Base-by-base conservation (phyloP, 2,888 invertebrate species). In the Tetragonula carbonaria region DNA sequence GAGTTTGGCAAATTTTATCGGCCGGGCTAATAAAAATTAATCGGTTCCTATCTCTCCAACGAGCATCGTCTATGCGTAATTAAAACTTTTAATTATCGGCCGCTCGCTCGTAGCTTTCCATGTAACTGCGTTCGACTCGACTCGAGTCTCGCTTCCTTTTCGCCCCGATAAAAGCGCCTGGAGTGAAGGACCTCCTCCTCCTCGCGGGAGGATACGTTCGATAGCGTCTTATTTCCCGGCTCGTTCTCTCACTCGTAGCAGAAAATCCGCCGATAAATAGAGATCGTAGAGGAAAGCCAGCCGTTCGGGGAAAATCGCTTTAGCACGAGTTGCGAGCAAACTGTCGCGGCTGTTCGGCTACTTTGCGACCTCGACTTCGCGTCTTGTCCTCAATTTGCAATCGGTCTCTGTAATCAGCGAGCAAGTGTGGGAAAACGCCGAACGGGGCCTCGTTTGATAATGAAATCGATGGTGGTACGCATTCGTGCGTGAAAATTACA, bases 51-150 rank as follows among this genome's bases (percentile, higher is more conserved):
- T 45, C 23, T 53, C 21, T 28, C n/a, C 38, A 66, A 59, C 70
- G 74, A 76, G 75, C 70, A 65, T 82, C 80, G 76, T 78, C 85
- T 85, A 87, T 87, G 90, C 86, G 91, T 92, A 92, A 92, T 92
- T 91, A 90, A 92, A 92, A 92, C 66, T 92, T 91, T 92, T 90
- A 92, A 92, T 92, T 91, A 91, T 90, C 90, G 84, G 81, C 75
- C 78, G 82, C 62, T 38, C 8, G 45, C 45, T 45, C 45, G 45
- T 18, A 57, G 23, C 51, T 50, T 53, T 23, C 50, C 73, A 33
- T 51, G 38, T 53, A 51, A 53, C 28, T 38, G 14, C 57, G 23
- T n/a, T 0, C 45, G 45, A 45, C 38, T 28, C 53, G 21, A 45
- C 38, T 28, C 53, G 21, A 38, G 75, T 11, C 62, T 53, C 21